A percentile compares a stretch with the other conserved stretches of the same genome.
Evolutionary conservation across 2,888 invertebrate genomes (phyloP).

Genomic region (Drosophila histrio): DNA sequence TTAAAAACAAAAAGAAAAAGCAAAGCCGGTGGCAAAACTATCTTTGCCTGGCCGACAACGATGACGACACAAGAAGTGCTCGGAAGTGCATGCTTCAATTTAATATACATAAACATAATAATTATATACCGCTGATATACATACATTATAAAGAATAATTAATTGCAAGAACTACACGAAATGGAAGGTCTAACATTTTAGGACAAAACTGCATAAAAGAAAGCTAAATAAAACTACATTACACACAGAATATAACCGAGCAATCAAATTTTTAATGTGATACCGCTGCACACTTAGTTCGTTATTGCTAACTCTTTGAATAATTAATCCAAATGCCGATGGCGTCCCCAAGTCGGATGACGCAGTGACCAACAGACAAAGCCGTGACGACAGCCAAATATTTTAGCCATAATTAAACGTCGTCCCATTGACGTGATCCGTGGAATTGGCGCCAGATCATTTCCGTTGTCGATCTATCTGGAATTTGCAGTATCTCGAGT

Average conservation of each 20-base stretch:
- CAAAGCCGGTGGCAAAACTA: conserved; percentile 6
- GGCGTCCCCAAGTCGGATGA: conserved; percentile 74
- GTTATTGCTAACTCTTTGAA: not conserved
- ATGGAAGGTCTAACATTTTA: conserved; percentile 46
- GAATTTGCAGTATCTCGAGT: conserved; percentile 55
- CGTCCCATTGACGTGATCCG: conserved; percentile 65
- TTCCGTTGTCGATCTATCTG: conserved; percentile 32
- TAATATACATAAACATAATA: conserved; percentile 12
- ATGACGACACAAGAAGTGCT: conserved; percentile 17
- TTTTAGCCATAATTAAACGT: conserved; percentile 42
- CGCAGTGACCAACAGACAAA: conserved; percentile 56
- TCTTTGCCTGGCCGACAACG: not conserved
- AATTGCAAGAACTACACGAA: conserved; percentile 34
- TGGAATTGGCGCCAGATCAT: conserved; percentile 55
- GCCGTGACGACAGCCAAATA: conserved; percentile 74
- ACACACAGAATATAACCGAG: conserved; percentile 2
- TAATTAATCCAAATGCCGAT: conserved; percentile 28
- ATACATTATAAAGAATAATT: conserved; percentile 21
- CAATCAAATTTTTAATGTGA: conserved; percentile 9
- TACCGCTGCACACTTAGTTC: not conserved
- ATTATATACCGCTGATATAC: conserved; percentile 16
- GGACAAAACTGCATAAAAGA: conserved; percentile 56
- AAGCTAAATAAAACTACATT: conserved; percentile 49
- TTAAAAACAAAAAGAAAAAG: too few relatives aligned
- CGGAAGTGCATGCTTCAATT: conserved; percentile 30